These are phyloP conservation scores for Apeira syringaria DNA, from an alignment of 2,888 invertebrate genomes.

Conservation along the genomic window DNA sequence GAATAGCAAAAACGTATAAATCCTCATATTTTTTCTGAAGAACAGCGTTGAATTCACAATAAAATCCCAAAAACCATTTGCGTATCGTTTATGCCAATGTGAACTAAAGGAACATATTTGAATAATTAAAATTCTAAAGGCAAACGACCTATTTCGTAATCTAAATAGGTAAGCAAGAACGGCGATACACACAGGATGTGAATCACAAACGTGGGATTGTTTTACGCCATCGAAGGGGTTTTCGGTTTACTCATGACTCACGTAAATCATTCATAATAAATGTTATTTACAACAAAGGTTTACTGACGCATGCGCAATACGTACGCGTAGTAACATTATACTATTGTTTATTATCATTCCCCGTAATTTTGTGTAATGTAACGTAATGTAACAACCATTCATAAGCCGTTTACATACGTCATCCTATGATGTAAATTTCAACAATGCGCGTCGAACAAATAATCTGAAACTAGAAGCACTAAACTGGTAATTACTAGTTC, in stretches of 20 bases:
- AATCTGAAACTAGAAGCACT: constrained; percentile 5
- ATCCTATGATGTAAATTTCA: constrained; percentile 15
- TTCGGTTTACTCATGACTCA: constrained; percentile 37
- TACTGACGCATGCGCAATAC: constrained; percentile 37
- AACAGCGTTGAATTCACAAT: too few species aligned
- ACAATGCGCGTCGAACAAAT: constrained; percentile 10
- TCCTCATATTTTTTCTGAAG: too few species aligned
- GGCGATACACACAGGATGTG: constrained; percentile 60
- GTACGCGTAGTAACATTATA: constrained; percentile 36
- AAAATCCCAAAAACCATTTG: too few species aligned
- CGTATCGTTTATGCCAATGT: too few species aligned
- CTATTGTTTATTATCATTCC: constrained; percentile 34
- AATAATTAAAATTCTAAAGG: constrained; percentile 14
- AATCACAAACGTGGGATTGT: constrained; percentile 51
- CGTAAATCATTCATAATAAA: constrained; percentile 32
- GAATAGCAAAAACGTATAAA: too few species aligned
- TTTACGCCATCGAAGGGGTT: constrained; percentile 58
- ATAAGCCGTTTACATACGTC: constrained; percentile 11
- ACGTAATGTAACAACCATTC: constrained; percentile 25
- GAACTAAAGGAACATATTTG: too few species aligned
- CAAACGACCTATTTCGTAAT: constrained; percentile 15
- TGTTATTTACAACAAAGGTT: constrained; percentile 30
- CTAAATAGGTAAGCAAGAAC: constrained; percentile 16
- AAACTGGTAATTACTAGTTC: constrained; percentile 6
- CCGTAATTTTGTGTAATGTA: constrained; percentile 33